Evolutionary conservation across 2,113 vertebrate genomes (phyloP), one percentile per base, ranked within the genome.

Genomic region (Clarias gariepinus): DNA sequence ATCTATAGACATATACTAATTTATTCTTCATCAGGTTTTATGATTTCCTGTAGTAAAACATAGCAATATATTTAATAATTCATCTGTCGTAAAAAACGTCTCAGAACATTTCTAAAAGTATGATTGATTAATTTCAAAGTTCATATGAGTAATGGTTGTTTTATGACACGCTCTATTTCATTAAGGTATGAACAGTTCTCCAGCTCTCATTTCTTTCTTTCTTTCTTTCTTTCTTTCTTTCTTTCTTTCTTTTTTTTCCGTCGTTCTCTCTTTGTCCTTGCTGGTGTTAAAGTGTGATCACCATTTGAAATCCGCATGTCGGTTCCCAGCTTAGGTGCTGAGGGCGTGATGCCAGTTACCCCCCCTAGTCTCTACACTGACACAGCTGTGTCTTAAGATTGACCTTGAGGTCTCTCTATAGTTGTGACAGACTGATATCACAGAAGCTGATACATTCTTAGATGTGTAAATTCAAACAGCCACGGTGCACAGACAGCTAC

Each of bases 321-420:
- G 74, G 80, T 88, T 82, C 77, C 85, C 88, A 89, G 89, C 88
- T 89, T 84, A 84, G 87, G 83, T 87, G 85, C 33, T 77, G 61
- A 57, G n/a, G 90, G 90, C 87, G 85, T 80, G 30, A 55, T 84
- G 90, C 89, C 90, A 89, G 86, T 47, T 47, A 61, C 85, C 84
- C 83, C 25, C 30, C 28, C 76, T 30, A 16, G 4, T 53, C 47
- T 30, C 63, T 23, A 12, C 71, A 36, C 74, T 33, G 76, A 74
- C 89, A 84, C 60, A 53, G 33, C 85, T 76, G 73, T 87, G 88
- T 85, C 76, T 90, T 90, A 84, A 90, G 84, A 79, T 84, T 91
- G 90, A 91, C 90, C 90, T 90, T 90, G 88, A 90, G 89, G 83
- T 84, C 89, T 84, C 85, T 60, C 81, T 84, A 74, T 66, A 60